Evolutionary conservation across 2,113 vertebrate species (phyloP).

Genomic region (Sander vitreus): DNA sequence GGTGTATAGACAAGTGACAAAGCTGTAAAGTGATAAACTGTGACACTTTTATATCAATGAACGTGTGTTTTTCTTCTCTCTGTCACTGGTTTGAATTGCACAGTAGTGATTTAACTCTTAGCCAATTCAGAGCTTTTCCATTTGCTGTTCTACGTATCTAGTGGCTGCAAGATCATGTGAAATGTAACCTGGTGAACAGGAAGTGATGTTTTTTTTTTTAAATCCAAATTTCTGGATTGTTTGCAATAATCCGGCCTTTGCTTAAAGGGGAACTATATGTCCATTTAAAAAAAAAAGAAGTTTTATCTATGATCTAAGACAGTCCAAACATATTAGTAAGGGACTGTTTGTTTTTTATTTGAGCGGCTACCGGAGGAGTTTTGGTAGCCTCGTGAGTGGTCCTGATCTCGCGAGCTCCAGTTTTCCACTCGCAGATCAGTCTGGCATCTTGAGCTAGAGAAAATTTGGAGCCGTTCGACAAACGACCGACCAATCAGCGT

Average conservation of each 20-base stretch:
- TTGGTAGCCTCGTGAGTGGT: no score
- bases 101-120: neutral
- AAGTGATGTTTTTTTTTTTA: neutral
- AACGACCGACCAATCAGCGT: no score
- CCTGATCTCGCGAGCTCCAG: no score
- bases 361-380: no score
- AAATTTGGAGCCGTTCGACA: no score
- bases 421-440: no score
- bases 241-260: neutral
- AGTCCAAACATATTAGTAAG: no score
- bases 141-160: neutral
- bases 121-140: constrained; percentile 1
- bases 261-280: neutral
- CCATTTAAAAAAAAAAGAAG: no score
- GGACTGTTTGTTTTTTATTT: no score
- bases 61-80: constrained; percentile 29
- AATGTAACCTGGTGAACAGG: neutral
- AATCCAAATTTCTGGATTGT: neutral
- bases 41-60: constrained; percentile 49
- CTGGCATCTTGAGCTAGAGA: no score
- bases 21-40: constrained; percentile 49
- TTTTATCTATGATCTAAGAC: no score
- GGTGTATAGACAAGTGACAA: constrained; percentile 47
- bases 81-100: constrained; percentile 34
- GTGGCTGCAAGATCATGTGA: neutral